Evolutionary conservation across 2,888 invertebrate genomes (phyloP), one percentile per base, ranked within the genome.

Genomic region (Hirtodrosophila histrioides): DNA sequence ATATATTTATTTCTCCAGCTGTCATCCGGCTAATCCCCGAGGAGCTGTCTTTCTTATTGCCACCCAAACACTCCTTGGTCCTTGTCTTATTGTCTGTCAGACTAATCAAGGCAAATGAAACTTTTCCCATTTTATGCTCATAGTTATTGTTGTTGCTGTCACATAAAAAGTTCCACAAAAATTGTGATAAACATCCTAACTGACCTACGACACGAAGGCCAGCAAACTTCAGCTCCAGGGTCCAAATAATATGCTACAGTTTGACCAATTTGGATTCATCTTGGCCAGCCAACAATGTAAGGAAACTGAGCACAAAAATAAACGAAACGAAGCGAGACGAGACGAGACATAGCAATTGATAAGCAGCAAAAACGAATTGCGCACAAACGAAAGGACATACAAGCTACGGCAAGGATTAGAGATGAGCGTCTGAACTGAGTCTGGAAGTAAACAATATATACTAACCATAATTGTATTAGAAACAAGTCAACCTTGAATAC

Each of bases 81-180:
- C 9, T n/a, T 39, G 41, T 6, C 35, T 24, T 11, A 33, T 11
- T 24, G n/a, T 31, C 35, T 27, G 49, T n/a, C 24, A 31, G 36
- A 56, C 67, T 77, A 63, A 77, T 72, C 77, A 75, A 64, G 53
- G 35, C 49, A 67, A 61, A 56, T 67, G 57, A 68, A 77, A 75
- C 77, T 75, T 77, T 75, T 67, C 60, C 36, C 73, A 77, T 77
- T 71, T 63, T 41, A 35, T 49, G 39, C 11, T 53, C 51, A 45
- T 44, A 31, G 55, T 46, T 46, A 40, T 68, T 69, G 49, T 40
- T 69, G 24, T 1, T 41, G 65, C 46, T 55, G 56, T 45, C 58
- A 35, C 61, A 64, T 64, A 65, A 53, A 73, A 71, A 57, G 36
- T 56, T 58, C 10, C 31, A 55, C 55, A 29, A 45, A 63, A 61